phyloP scores from a whole-genome alignment of 2,888 invertebrate genomes.

The Sminthurinus aureus region DNA sequence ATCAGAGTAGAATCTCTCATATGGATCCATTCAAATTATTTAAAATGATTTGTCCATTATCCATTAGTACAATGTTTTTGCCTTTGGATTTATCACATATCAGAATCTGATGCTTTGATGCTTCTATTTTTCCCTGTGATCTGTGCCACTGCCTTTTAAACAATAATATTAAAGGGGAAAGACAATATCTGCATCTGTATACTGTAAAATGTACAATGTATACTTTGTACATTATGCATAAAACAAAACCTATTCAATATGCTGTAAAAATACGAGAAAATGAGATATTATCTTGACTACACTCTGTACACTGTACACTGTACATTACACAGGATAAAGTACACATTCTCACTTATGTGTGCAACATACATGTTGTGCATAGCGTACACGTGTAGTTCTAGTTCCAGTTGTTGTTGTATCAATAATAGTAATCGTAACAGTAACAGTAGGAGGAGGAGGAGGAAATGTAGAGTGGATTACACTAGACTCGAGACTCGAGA shows the following conservation, averaged over 20 bases:
- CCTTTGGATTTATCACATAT: too few species aligned
- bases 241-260: background rate
- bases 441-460: background rate
- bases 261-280: conserved; percentile 13
- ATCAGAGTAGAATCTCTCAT: background rate
- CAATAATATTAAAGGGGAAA: background rate
- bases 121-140: background rate
- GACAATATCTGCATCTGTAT: too few species aligned
- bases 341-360: background rate
- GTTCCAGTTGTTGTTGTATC: too few species aligned
- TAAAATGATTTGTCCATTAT: conserved; percentile 26
- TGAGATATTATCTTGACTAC: conserved; percentile 18
- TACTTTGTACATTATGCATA: background rate
- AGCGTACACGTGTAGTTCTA: background rate
- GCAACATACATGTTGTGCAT: conserved; percentile 6
- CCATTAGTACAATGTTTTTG: conserved; percentile 26
- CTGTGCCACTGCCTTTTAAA: background rate
- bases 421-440: too few species aligned
- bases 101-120: background rate
- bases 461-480: background rate
- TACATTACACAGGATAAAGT: too few species aligned
- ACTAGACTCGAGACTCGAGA: too few species aligned
- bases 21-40: conserved; percentile 19
- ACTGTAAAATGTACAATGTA: too few species aligned
- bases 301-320: background rate